phyloP scores from a whole-genome alignment of 1,140 invertebrate genomes.

The Drosophila subpulchrella region DNA sequence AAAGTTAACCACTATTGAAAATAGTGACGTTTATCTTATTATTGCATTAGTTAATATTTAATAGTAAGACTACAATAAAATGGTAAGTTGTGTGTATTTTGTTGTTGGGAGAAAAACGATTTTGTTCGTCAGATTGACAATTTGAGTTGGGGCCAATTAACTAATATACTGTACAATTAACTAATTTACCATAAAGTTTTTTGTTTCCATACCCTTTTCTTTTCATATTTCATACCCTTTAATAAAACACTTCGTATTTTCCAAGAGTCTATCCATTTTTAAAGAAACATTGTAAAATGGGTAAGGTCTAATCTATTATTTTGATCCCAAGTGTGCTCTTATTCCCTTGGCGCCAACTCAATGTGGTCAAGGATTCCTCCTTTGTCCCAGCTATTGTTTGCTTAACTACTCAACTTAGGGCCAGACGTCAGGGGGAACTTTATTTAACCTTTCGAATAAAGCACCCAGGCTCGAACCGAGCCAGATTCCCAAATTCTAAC shows the following conservation, averaged over 20 bases:
- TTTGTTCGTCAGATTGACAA: too few relatives aligned
- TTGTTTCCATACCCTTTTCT: too few relatives aligned
- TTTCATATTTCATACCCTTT: too few relatives aligned
- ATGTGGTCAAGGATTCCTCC: background rate
- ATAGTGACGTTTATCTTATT: too few relatives aligned
- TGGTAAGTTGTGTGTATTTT: too few relatives aligned
- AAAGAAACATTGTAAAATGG: background rate
- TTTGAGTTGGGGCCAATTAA: too few relatives aligned
- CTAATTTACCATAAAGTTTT: too few relatives aligned
- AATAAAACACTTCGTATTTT: background rate
- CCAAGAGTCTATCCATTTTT: background rate
- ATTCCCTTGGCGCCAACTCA: background rate
- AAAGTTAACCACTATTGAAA: too few relatives aligned
- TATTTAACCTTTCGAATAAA: background rate
- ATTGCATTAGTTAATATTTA: too few relatives aligned
- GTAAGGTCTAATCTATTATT: background rate
- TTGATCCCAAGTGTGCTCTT: background rate
- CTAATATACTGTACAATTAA: too few relatives aligned
- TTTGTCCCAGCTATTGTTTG: conserved; percentile 17
- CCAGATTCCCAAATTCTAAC: conserved; percentile 19
- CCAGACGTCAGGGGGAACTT: conserved; percentile 10
- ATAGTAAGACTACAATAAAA: too few relatives aligned
- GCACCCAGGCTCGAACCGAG: background rate
- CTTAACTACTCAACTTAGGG: conserved; percentile 15
- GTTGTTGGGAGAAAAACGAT: too few relatives aligned